Conservation (phyloP, 1,140 invertebrate species). For the Heliconius himera region DNA sequence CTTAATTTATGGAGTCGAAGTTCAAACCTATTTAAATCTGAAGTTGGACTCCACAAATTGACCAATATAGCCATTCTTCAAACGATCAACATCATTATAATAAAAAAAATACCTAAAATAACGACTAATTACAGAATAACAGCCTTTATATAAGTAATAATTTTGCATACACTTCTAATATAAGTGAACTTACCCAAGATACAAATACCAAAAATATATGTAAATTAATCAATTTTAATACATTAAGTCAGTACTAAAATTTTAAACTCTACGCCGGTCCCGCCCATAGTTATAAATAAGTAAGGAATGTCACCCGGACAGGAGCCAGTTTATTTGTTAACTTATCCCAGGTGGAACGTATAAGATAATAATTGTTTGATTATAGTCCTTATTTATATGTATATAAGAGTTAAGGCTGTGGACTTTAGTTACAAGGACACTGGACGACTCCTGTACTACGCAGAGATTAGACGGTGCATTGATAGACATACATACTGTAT, state of each 20-base stretch:
- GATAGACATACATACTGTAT: slow-evolving; percentile 34
- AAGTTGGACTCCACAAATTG: too few relatives aligned
- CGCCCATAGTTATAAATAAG: slow-evolving; percentile 46
- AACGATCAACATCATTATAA: too few relatives aligned
- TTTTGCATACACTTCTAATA: neutral
- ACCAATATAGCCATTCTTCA: too few relatives aligned
- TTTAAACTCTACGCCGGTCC: slow-evolving; percentile 37
- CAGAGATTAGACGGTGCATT: slow-evolving; percentile 38
- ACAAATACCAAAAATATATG: neutral
- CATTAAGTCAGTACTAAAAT: slow-evolving; percentile 33
- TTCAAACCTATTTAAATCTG: neutral
- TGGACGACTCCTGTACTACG: slow-evolving; percentile 44
- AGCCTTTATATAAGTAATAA: neutral
- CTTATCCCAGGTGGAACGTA: slow-evolving; percentile 25
- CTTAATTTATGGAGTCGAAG: too few relatives aligned
- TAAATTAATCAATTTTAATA: neutral
- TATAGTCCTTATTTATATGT: slow-evolving; percentile 10
- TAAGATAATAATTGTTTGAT: neutral
- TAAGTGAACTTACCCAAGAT: neutral
- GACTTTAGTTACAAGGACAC: slow-evolving; percentile 29
- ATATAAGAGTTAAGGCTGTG: neutral
- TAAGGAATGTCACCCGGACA: slow-evolving; percentile 46
- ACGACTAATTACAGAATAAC: too few relatives aligned
- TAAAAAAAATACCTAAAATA: too few relatives aligned
- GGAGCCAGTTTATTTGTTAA: slow-evolving; percentile 42